Conservation (phyloP, 2,888 invertebrate genomes). For the Tetrapedia diversipes region DNA sequence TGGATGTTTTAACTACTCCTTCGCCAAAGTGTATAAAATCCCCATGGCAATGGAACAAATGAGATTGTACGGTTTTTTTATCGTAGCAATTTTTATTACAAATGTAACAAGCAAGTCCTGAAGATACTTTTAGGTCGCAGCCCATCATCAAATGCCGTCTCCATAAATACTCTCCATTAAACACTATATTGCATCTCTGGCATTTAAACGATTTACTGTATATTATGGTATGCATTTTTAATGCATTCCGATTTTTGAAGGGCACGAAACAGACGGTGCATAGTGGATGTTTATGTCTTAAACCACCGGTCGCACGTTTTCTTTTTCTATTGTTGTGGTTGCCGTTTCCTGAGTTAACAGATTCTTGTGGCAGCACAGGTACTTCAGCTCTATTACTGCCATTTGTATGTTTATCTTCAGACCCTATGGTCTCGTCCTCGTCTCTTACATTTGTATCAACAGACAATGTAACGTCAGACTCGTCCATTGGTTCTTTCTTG, state of each 20-base stretch:
- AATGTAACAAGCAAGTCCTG: slow-evolving; percentile 36
- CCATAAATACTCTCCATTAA: accelerated
- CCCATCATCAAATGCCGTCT: neutral
- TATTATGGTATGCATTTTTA: neutral
- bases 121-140: accelerated
- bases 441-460: accelerated
- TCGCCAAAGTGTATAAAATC: neutral
- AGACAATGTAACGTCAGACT: too few species aligned
- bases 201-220: neutral
- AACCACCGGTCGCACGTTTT: too few species aligned
- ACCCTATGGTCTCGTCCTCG: neutral
- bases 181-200: neutral
- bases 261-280: slow-evolving; percentile 24
- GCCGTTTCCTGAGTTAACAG: neutral
- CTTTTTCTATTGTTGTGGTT: too few species aligned
- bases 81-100: slow-evolving; percentile 21
- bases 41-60: slow-evolving; percentile 57
- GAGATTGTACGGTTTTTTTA: slow-evolving; percentile 43
- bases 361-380: neutral
- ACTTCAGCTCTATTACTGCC: too few species aligned
- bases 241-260: accelerated
- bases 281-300: neutral
- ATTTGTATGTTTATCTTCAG: neutral
- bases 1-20: too few species aligned
- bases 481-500: slow-evolving; percentile 50